Percentiles rank a stretch among this genome's conserved stretches.
Conservation (phyloP, 2,113 vertebrate genomes). For the Pholis gunnellus region DNA sequence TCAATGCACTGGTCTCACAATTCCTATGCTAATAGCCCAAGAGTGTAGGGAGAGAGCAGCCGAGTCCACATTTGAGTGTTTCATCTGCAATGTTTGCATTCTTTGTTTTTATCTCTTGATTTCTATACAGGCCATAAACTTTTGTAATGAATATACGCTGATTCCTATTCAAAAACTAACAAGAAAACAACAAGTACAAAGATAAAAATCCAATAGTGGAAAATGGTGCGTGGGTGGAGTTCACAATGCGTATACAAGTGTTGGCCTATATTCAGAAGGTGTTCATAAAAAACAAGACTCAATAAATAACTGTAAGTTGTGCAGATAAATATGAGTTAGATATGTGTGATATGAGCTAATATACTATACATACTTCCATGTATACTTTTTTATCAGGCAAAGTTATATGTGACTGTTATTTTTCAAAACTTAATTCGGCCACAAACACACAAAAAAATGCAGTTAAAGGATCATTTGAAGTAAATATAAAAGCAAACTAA, state of each 20-base stretch:
- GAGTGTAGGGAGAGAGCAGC: slow-evolving; percentile 41
- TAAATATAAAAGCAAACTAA: not conserved
- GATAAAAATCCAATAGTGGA: slow-evolving; percentile 64
- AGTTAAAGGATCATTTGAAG: not conserved
- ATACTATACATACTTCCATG: not conserved
- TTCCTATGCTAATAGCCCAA: slow-evolving; percentile 66
- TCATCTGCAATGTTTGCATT: slow-evolving; percentile 59
- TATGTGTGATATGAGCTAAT: not conserved
- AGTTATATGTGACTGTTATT: not conserved
- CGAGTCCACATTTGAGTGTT: slow-evolving; percentile 54
- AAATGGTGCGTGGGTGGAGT: slow-evolving; percentile 57
- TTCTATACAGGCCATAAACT: slow-evolving; percentile 60
- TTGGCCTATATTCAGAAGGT: slow-evolving; percentile 4
- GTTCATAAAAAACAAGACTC: slow-evolving; percentile 21
- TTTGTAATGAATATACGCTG: slow-evolving; percentile 59
- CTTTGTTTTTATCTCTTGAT: slow-evolving; percentile 56
- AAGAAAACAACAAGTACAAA: slow-evolving; percentile 43
- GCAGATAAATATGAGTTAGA: slow-evolving; percentile 25
- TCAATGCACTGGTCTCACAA: slow-evolving; percentile 64
- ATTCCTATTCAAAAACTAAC: slow-evolving; percentile 50
- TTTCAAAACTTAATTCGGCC: not conserved
- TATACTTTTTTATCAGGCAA: not conserved
- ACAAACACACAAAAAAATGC: not conserved
- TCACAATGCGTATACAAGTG: slow-evolving; percentile 5
- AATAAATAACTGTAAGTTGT: slow-evolving; percentile 8